Evolutionary conservation across 2,888 invertebrate species (phyloP).

Genomic region (Pterobdella sp.): DNA sequence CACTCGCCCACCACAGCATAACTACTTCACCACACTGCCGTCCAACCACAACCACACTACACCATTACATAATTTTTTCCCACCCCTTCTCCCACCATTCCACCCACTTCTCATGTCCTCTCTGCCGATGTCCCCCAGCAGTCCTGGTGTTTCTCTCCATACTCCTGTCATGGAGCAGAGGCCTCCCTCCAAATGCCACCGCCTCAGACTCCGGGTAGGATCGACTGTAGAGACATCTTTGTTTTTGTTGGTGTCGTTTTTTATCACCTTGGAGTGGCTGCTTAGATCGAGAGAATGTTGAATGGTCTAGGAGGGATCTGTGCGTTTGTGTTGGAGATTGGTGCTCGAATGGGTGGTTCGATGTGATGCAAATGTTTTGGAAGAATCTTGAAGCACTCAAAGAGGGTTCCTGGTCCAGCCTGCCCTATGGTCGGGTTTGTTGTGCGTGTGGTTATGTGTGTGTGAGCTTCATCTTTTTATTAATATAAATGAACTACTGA

Average conservation of each 20-base stretch:
- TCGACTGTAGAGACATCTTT: slow-evolving; percentile 22
- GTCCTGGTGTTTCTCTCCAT: slow-evolving; percentile 11
- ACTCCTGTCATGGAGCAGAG: not conserved
- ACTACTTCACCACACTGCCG: no score
- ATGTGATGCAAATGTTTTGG: not conserved
- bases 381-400: not conserved
- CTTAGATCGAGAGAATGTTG: no score
- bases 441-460: not conserved
- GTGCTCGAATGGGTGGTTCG: slow-evolving; percentile 1
- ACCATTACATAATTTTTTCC: not conserved
- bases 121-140: slow-evolving; percentile 12
- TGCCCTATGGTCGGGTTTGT: not conserved
- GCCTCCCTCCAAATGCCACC: slow-evolving; percentile 26
- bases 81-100: no score
- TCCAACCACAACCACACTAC: no score
- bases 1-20: no score
- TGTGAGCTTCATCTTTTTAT: not conserved
- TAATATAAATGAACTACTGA: not conserved
- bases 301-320: slow-evolving; percentile 15
- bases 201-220: slow-evolving; percentile 31
- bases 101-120: not conserved
- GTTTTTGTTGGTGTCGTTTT: not conserved
- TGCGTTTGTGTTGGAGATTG: not conserved
- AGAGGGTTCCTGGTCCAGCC: not conserved
- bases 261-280: not conserved